Evolutionary conservation across 2,797 vertebrate genomes (phyloP), one percentile per base, ranked within the genome.

Genomic region (Sternotherus odoratus): DNA sequence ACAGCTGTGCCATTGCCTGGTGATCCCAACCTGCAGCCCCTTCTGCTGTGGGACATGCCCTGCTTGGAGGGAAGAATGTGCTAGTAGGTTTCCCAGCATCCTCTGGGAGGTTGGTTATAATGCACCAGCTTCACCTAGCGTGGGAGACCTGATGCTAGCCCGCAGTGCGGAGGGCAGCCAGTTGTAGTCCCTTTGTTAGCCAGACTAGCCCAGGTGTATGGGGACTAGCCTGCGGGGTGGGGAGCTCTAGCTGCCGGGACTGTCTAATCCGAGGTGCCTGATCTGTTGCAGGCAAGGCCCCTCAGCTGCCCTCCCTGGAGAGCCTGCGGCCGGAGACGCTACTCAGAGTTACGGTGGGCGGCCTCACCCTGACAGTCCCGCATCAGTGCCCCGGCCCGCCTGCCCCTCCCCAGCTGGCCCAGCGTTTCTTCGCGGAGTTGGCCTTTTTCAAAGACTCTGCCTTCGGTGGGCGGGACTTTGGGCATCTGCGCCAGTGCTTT

Each of bases 391-490:
- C 75, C 79, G 16, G 6, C 91, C 69, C 50, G 93, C 0, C 89
- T 83, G 77, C 87, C 72, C 63, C 43, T 23, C 19, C 57, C 50
- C 95, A 98, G 88, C 98, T 98, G 88, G 97, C 98, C 53, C 94
- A 97, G 87, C 97, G 96, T 48, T 99, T 99, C 97, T 99, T 99
- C 94, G 93, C 91, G 10, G 98, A 99, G 94, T 97, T 99, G 79
- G 98, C 93, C 19, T 98, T 97, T 95, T 98, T 99, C 96, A 99
- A 98, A 92, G 99, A 99, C 90, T 97, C 98, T 79, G 98, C 99
- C 96, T 98, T 99, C 60, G 98, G 98, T 26, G 98, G 99, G 23
- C 98, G 98, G 89, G 99, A 99, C 96, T 99, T 99, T 95, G 95
- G 97, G 8, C 98, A 98, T 79, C 97, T 99, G 82, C 98, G 99